Evolutionary conservation across 2,113 vertebrate species (phyloP), one percentile per base, ranked within the genome.

Genomic region (Anser cygnoides): DNA sequence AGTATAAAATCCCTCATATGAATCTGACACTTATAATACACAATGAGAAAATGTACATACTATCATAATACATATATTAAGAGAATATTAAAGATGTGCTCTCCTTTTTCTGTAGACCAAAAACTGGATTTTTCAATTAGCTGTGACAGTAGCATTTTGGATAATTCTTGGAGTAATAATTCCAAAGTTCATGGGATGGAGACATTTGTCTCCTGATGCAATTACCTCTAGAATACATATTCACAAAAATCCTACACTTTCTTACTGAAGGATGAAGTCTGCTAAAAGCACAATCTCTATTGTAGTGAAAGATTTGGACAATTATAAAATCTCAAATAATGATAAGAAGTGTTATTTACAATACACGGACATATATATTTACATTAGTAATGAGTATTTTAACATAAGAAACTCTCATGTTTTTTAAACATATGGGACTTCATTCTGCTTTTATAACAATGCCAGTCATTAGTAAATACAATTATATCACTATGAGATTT

Each of bases 341-440:
- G 3, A 19, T 39, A 84, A 59, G 37, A 73, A 88, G 62, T 22
- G 6, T 39, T 72, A 63, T 31, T 41, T 78, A 81, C 77, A 87
- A 91, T 79, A 80, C 18, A 86, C 2, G 70, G 26, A 50, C n/a
- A 52, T 18, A 83, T 23, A 74, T 29, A 87, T 87, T 91, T 95
- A 50, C 23, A 62, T 86, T 61, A 89, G 59, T 15, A 95, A 55
- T 13, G 87, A 37, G 26, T 91, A 86, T 80, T 92, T 93, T 78
- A 91, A 74, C 33, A 50, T 26, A 74, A 76, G 76, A 95, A 93
- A 29, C 33, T 83, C 68, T 76, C 75, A 81, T 35, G 9, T 43
- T 85, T 93, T 94, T 87, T 87, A 84, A 96, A 73, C 93, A 93
- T 89, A 84, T 74, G 74, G 50, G 58, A 84, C 49, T 89, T 83